phyloP scores from a whole-genome alignment of 2,113 vertebrate species.

The Corythornis vintsioides region DNA sequence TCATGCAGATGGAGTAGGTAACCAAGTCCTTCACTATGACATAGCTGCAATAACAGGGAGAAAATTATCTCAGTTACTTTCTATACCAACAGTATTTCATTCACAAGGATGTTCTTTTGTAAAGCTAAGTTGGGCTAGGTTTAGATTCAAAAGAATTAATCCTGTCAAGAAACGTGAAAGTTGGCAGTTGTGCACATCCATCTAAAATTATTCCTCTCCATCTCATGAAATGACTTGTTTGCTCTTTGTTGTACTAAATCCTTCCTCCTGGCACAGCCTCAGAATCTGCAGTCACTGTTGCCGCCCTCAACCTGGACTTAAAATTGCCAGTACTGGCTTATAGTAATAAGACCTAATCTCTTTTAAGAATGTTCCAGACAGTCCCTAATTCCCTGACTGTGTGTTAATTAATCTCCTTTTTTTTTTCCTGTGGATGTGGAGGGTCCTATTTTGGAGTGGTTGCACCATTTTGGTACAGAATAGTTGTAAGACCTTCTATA shows the following conservation, averaged over 20 bases:
- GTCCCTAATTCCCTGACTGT: neutral
- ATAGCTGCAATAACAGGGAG: neutral
- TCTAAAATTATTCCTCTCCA: neutral
- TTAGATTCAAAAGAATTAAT: neutral
- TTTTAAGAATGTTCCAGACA: neutral
- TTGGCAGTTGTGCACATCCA: accelerated
- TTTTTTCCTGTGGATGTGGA: neutral
- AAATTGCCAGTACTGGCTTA: neutral
- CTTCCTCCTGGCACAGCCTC: neutral
- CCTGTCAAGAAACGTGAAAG: neutral
- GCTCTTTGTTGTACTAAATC: neutral
- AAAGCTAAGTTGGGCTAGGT: neutral
- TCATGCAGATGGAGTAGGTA: neutral
- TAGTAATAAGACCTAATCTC: neutral
- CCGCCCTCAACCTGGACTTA: neutral
- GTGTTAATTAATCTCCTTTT: neutral
- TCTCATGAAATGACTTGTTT: accelerated
- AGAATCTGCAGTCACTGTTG: neutral
- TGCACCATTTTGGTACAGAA: neutral
- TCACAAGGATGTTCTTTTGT: neutral
- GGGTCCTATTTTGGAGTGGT: neutral
- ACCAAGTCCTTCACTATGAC: neutral
- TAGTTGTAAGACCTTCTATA: neutral
- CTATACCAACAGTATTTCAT: neutral
- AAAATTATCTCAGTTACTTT: neutral